Conservation (phyloP, 2,113 vertebrate species). For the Martes martes region DNA sequence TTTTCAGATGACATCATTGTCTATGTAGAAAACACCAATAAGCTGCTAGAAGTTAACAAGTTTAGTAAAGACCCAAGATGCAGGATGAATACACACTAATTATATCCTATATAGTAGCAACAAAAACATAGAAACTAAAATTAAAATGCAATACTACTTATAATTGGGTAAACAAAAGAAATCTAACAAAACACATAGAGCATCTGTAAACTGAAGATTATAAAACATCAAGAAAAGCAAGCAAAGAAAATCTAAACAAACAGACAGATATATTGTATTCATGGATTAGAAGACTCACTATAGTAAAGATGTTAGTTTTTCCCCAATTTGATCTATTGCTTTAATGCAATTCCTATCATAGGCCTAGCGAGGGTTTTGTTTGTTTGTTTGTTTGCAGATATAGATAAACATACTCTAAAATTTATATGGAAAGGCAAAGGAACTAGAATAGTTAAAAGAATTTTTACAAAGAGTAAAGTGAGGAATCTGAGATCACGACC, state of each 20-base stretch:
- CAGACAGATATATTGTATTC: background rate
- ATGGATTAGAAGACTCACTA: background rate
- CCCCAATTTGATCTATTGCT: background rate
- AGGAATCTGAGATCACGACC: background rate
- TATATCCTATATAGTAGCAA: background rate
- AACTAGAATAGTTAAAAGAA: background rate
- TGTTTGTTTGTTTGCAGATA: background rate
- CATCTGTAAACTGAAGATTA: background rate
- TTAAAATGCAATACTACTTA: background rate
- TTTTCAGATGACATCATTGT: background rate
- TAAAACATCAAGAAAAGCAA: background rate
- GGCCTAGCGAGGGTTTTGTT: background rate
- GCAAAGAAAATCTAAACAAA: background rate
- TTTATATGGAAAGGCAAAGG: background rate
- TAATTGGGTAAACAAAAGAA: background rate
- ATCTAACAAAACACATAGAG: background rate
- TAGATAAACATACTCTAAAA: background rate
- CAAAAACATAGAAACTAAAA: background rate
- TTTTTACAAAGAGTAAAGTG: background rate
- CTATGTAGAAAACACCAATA: background rate
- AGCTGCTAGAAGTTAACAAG: background rate
- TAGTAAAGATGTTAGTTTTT: background rate
- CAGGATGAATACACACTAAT: background rate
- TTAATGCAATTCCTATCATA: background rate
- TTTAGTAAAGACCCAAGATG: background rate